Evolutionary conservation across 2,888 invertebrate species (phyloP).

Genomic region (Phaonia tiefii): DNA sequence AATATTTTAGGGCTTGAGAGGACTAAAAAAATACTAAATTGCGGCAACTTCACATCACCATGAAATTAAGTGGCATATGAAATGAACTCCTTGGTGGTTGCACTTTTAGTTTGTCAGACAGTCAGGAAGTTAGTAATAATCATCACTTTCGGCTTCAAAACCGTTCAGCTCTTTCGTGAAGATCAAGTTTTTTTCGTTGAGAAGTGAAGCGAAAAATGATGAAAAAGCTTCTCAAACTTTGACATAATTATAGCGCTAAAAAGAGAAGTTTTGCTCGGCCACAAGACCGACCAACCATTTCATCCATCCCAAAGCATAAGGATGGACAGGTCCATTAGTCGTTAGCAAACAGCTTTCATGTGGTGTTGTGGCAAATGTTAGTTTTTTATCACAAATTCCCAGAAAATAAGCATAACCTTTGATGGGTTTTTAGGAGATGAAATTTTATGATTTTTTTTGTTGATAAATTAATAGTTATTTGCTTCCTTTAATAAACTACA

Average conservation of each 20-base stretch:
- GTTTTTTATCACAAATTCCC: constrained; percentile 42
- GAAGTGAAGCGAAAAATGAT: constrained; percentile 18
- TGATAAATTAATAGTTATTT: constrained; percentile 23
- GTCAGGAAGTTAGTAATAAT: constrained; percentile 52
- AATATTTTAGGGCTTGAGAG: constrained; percentile 17
- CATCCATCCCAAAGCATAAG: too few relatives aligned
- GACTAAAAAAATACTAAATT: not conserved
- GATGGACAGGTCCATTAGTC: constrained; percentile 41
- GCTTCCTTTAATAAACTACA: constrained; percentile 25
- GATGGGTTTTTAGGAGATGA: constrained; percentile 36
- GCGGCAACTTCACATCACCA: not conserved
- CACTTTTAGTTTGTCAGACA: not conserved
- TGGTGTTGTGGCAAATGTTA: constrained; percentile 35
- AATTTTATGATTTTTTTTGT: constrained; percentile 10
- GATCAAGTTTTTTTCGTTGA: too few relatives aligned
- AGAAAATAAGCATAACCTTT: constrained; percentile 52
- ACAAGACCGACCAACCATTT: too few relatives aligned
- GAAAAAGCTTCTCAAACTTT: constrained; percentile 42
- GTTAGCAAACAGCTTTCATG: constrained; percentile 45
- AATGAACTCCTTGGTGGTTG: constrained; percentile 4
- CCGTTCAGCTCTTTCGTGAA: not conserved
- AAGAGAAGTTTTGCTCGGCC: constrained; percentile 12
- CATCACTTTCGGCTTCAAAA: constrained; percentile 46
- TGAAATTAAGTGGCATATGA: constrained; percentile 13
- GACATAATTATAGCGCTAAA: constrained; percentile 51